A percentile compares a stretch with the other conserved stretches of the same genome.
Evolutionary conservation across 1,140 invertebrate species (phyloP).

Genomic region (Homarus americanus): DNA sequence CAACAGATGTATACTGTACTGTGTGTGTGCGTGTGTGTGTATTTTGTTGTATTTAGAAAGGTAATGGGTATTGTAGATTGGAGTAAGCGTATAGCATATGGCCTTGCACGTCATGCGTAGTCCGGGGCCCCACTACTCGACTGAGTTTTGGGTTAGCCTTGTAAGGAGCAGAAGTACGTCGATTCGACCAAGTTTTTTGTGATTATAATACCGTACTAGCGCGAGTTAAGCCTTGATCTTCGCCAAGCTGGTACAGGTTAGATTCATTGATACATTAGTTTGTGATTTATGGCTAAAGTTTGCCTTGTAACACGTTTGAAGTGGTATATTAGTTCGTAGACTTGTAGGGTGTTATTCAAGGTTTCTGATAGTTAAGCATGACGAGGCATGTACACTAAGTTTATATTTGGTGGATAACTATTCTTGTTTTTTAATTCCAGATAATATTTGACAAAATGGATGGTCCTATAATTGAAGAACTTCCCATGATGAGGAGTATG

Average conservation of each 20-base stretch:
- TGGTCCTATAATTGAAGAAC: constrained; percentile 46
- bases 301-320: neutral
- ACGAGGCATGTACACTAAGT: constrained; percentile 46
- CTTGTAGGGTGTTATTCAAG: constrained; percentile 46
- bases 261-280: neutral
- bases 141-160: constrained; percentile 23
- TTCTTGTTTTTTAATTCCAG: constrained; percentile 53
- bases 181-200: neutral
- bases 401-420: constrained; percentile 55
- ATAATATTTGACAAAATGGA: constrained; percentile 16
- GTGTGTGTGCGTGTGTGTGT: too few species aligned
- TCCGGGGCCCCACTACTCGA: constrained; percentile 14
- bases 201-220: neutral
- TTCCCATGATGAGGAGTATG: constrained; percentile 62
- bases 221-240: neutral
- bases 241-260: neutral
- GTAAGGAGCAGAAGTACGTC: neutral
- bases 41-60: too few species aligned
- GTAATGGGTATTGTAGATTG: neutral
- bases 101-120: constrained; percentile 36
- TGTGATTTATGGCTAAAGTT: neutral
- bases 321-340: neutral
- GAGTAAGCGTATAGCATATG: neutral
- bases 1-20: too few species aligned
- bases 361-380: constrained; percentile 70